A percentile compares a stretch with the other conserved stretches of the same genome.
phyloP scores from a whole-genome alignment of 1,140 invertebrate species.

The Onthophagus taurus region DNA sequence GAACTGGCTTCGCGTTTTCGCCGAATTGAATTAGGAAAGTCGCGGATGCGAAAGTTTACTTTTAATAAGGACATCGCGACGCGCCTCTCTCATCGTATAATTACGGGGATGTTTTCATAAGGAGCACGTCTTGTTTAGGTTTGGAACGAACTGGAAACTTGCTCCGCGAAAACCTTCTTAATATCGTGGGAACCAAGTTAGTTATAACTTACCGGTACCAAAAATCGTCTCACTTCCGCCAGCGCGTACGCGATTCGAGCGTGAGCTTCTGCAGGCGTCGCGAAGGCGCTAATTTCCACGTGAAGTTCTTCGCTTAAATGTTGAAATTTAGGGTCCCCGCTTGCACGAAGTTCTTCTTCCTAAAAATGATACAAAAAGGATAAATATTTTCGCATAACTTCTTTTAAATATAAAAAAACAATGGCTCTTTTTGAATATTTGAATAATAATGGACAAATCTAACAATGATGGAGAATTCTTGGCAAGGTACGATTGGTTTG shows the following conservation, averaged over 20 bases:
- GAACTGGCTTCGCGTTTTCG: too few species aligned
- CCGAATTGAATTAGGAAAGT: too few species aligned
- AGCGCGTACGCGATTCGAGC: slow-evolving; percentile 82
- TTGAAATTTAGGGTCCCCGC: slow-evolving; percentile 83
- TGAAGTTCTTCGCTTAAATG: slow-evolving; percentile 90
- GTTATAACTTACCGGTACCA: slow-evolving; percentile 34
- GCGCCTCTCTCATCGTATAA: too few species aligned
- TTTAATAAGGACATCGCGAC: too few species aligned
- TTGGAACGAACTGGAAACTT: too few species aligned
- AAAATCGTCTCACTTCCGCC: slow-evolving; percentile 53
- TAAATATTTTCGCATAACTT: not conserved
- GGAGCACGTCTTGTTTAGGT: too few species aligned
- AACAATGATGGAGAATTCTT: too few species aligned
- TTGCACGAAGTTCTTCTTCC: slow-evolving; percentile 81
- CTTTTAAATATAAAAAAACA: not conserved
- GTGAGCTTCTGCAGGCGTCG: slow-evolving; percentile 84
- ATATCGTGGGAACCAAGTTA: too few species aligned
- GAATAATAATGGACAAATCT: not conserved
- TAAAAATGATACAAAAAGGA: slow-evolving; percentile 36
- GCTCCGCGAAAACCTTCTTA: too few species aligned
- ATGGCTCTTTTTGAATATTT: not conserved
- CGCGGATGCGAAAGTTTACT: too few species aligned
- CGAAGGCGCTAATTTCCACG: slow-evolving; percentile 83
- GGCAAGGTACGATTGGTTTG: too few species aligned
- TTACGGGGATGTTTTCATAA: too few species aligned